Base-by-base conservation (phyloP, 2,888 invertebrate species). In the Acrobasis repandana region DNA sequence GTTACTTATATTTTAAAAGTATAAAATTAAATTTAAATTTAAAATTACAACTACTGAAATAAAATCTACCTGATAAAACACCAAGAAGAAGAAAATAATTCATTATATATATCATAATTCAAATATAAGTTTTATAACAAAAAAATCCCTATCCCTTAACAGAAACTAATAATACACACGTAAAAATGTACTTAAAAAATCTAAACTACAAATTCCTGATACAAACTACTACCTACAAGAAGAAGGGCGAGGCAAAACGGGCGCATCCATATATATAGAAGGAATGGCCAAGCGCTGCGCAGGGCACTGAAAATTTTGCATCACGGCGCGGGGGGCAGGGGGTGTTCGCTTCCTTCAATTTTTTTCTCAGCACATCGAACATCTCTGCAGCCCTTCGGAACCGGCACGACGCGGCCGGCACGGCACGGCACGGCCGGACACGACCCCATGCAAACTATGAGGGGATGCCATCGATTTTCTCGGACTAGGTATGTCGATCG, bases 381-480 rank as follows among this genome's bases (percentile, higher is more conserved):
- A 60, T 66, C 67, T 65, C 67, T 65, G 65, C 61, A 66, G 61
- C 63, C 62, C 60, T 66, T 60, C 51, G 11, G 16, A 60, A 43
- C 33, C 51, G n/a, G 33, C 51, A 34, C 33, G 33, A 34, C 33
- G 33, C 34, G 5, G 33, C 33, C 20, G 16, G 36, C 46, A 16
- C 34, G 34, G 51, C 33, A 33, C 14, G 11, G n/a, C 15, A n/a
- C 47, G 57, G 57, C 59, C 75, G 84, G 82, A 80, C 83, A 79
- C 75, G 72, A 80, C 78, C 73, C 83, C 89, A 91, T 91, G 91
- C 91, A 91, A 91, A 91, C 90, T 90, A 90, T 88, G 86, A 86
- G 87, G 89, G 89, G 88, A 80, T 77, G 76, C 74, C 82, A 91
- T 90, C 88, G 91, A 91, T 91, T 90, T 90, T 88, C 88, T 90